These are phyloP conservation scores for Dynastes tityus DNA, from an alignment of 2,888 invertebrate genomes.

Conservation along the genomic window DNA sequence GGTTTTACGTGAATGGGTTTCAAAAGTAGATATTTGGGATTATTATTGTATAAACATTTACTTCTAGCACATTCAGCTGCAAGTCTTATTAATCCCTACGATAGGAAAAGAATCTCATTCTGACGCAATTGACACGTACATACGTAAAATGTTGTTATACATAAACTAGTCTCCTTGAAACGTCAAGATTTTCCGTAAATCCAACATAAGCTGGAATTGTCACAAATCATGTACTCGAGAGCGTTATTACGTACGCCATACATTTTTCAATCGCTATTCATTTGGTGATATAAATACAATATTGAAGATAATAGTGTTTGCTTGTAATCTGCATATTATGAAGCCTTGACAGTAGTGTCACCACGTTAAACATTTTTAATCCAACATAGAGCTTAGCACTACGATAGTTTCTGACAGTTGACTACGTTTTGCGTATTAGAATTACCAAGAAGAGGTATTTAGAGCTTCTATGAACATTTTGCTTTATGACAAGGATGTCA, in stretches of 20 bases:
- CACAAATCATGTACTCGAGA: neutral
- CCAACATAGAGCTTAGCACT: neutral
- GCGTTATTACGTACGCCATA: neutral
- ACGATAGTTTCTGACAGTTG: neutral
- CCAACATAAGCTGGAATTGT: neutral
- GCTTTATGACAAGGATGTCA: no score
- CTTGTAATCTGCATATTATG: neutral
- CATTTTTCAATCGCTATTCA: neutral
- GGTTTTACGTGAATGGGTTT: no score
- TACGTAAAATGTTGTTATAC: no score
- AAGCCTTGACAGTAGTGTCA: neutral
- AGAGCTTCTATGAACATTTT: no score
- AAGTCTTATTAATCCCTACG: no score
- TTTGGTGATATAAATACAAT: neutral
- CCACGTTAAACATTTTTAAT: neutral
- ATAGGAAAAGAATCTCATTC: no score
- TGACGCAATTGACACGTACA: no score
- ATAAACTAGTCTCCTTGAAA: no score
- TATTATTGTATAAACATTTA: no score
- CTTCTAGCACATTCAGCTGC: no score
- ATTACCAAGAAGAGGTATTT: neutral
- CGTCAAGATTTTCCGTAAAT: neutral
- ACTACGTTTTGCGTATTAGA: neutral
- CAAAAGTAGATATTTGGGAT: no score
- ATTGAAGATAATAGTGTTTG: slow-evolving; percentile 5